Base-by-base conservation (phyloP, 2,888 invertebrate species). In the Heliconius charithonia region DNA sequence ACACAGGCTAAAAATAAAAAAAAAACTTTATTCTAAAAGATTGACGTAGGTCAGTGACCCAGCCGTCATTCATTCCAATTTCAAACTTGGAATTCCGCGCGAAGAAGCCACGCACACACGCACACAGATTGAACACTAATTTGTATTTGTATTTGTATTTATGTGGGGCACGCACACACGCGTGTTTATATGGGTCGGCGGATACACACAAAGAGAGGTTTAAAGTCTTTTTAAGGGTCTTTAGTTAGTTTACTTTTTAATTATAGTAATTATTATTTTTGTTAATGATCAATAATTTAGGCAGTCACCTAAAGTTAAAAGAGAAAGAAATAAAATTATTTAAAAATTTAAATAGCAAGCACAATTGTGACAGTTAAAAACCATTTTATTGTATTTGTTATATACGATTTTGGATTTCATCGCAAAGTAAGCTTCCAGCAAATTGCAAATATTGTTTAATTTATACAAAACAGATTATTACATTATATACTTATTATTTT, bases 61-160 rank as follows among this genome's bases (percentile, higher is more conserved):
- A 89, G 90, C 89, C 93, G 93, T 92, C 93, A 93, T 93, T 94
- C 92, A 93, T 93, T 93, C 91, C 91, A 92, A 92, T 92, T 93
- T 91, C 90, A 92, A 94, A 93, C 91, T 94, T 94, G 92, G 91
- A 93, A 93, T 92, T 91, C 92, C 90, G 89, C 89, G 89, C 91
- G 92, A 92, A 93, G 93, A 91, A 92, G 89, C 85, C 88, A 90
- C 93, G 88, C 92, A 92, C 92, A 92, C 65, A 90, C 91, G 90
- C 91, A 90, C 90, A 92, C 91, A 86, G 90, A 91, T 91, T 88
- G 89, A 89, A 87, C 85, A 88, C 88, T 87, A 87, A 88, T 87
- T 89, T 87, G 90, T 91, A 88, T 87, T 89, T 87, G 90, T 91
- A 88, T 87, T 89, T 87, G 90, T 91, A 90, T 91, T 90, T 91